Evolutionary conservation across 2,888 invertebrate genomes (phyloP), one percentile per base, ranked within the genome.

Genomic region (Sinodicranocentrus sp.): DNA sequence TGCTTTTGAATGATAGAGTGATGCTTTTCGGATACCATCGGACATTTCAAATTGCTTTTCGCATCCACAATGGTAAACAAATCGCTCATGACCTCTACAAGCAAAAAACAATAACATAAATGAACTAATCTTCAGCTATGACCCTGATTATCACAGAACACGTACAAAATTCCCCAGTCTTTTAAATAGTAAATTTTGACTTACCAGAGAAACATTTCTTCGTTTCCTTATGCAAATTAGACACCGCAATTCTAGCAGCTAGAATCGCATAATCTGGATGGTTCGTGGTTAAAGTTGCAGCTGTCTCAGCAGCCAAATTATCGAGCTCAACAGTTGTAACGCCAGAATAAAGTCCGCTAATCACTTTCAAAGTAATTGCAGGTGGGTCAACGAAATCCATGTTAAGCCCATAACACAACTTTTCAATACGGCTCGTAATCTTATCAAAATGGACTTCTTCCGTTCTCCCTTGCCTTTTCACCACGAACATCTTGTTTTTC

Each of bases 211-310:
- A 98, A 68, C 94, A 94, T 91, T 98, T 98, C 90, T 95, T 97
- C 0, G 99, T 99, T 92, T 99, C 98, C 90, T 99, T 99, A 90
- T 99, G 99, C 84, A 99, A 92, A 92, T 99, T 99, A 0, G 98
- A 98, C 59, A 99, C 95, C 6, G 97, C 98, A 89, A 99, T 95
- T 88, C 99, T 93, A 1, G 96, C 96, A 73, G 96, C 97, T 71
- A 97, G 91, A 82, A 95, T 92, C 3, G 96, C 98, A 92, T 99
- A 99, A 91, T 99, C 99, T 0, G 98, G 97, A 91, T 99, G 99
- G 89, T 95, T 95, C 1, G 97, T 97, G 0, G 99, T 98, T 95
- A 98, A 96, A 33, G 97, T 97, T 13, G 99, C 99, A n/a, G 99
- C 97, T 52, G 97, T 99, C 91, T 99, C 99, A 0, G 99, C 99